Evolutionary conservation across 2,888 invertebrate species (phyloP), one percentile per base, ranked within the genome.

Genomic region (Listrodromus nycthemerus): DNA sequence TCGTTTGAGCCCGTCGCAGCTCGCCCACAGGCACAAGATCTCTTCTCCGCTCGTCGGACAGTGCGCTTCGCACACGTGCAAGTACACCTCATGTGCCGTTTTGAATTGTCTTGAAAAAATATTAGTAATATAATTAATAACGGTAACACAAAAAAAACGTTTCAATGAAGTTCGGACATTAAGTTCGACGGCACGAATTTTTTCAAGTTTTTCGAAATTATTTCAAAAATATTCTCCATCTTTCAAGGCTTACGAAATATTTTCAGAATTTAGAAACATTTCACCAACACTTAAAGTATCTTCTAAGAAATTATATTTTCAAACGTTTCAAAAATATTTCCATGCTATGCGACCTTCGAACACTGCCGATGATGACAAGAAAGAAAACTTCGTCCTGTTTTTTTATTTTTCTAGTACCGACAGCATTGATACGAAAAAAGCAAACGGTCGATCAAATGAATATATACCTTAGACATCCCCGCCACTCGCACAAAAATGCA

Each of bases 1-100:
- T 79, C 99, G 94, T 78, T 97, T 97, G 93, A 99, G 96, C 61
- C 97, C 96, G 94, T 99, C 99, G 93, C 98, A 98, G 50, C 96
- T 95, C 41, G 97, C 96, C 99, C 99, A 99, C 92, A 97, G 95
- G 92, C 99, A 99, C 21, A 97, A 95, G 85, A 97, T 96, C 92
- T 98, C 97, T 41, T 96, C 96, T 13, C 94, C 95, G 84, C 95
- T 95, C 19, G 93, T 93, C 16, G 98, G 97, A 93, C 97, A 97
- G 94, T 99, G 99, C 0, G 95, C 95, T 73, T 96, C 96, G 88
- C 97, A 97, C 3, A 97, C 97, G 94, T 99, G 99, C 90, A 97
- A 94, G 93, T 97, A 98, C 83, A 99, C 97, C 86, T 97, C 97
- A 71, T 96, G 95, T 0, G 97, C 95, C 45, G 95, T 96, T 89